Evolutionary conservation across 2,797 vertebrate genomes (phyloP).

Genomic region (Sebastes hubbsi): DNA sequence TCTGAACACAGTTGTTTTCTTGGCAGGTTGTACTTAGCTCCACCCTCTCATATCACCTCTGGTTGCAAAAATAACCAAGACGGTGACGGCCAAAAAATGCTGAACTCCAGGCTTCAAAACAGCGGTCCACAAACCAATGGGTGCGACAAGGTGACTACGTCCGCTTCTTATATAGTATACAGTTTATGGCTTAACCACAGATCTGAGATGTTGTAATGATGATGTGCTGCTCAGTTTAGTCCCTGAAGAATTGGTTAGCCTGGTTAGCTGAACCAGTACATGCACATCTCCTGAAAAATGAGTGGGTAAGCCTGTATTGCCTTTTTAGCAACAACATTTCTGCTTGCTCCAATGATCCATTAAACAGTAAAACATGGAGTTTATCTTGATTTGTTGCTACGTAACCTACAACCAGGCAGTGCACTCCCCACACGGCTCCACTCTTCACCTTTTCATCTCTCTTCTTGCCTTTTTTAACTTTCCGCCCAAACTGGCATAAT

Average conservation of each 20-base stretch:
- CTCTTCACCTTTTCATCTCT: conserved; percentile 4
- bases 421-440: not conserved
- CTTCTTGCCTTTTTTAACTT: not conserved
- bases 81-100: too few species aligned
- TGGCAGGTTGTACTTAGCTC: not conserved
- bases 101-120: too few species aligned
- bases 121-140: too few species aligned
- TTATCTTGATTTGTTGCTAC: not conserved
- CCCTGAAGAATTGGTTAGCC: not conserved
- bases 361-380: not conserved
- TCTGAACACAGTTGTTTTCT: not conserved
- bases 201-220: not conserved
- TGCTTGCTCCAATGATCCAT: not conserved
- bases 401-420: not conserved
- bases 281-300: not conserved
- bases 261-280: not conserved
- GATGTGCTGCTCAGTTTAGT: not conserved
- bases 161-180: too few species aligned
- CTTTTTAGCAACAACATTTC: conserved; percentile 9
- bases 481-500: not conserved
- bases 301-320: conserved; percentile 1
- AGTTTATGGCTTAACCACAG: not conserved
- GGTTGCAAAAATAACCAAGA: too few species aligned
- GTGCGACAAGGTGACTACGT: too few species aligned
- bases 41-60: too few species aligned